These are phyloP conservation scores for Pomacea canaliculata DNA, from an alignment of 2,888 invertebrate genomes.

Conservation along the genomic window DNA sequence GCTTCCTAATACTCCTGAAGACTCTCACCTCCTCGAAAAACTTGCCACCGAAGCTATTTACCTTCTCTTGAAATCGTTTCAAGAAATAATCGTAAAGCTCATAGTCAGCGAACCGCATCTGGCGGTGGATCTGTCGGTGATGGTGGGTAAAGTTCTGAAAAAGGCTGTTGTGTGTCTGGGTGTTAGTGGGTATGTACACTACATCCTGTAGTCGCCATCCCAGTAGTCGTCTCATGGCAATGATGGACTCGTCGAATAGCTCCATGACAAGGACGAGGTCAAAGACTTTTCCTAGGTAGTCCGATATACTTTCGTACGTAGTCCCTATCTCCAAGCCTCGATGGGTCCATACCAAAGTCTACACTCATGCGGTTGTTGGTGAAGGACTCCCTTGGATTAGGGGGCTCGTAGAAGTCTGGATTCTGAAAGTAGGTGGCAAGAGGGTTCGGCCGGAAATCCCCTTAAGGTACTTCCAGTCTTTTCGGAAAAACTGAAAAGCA, in stretches of 20 bases:
- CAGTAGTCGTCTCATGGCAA: constrained; percentile 38
- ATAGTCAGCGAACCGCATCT: background rate
- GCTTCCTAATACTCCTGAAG: background rate
- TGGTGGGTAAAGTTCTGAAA: background rate
- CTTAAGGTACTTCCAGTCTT: background rate
- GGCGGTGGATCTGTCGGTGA: background rate
- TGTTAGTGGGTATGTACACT: constrained; percentile 25
- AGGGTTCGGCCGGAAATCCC: constrained; percentile 3
- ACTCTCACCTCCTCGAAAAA: background rate
- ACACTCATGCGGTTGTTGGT: constrained; percentile 27
- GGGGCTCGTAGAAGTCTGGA: background rate
- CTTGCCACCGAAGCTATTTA: background rate
- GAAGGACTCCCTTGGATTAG: constrained; percentile 1
- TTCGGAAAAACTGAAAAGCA: constrained; percentile 17
- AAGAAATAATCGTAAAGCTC: background rate
- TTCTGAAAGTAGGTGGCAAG: constrained; percentile 18
- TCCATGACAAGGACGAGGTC: constrained; percentile 42
- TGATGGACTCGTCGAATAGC: constrained; percentile 41
- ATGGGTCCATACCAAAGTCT: constrained; percentile 26
- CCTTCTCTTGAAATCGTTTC: background rate
- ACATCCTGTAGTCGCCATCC: constrained; percentile 43
- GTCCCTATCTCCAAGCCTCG: constrained; percentile 5
- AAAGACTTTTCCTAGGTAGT: constrained; percentile 31
- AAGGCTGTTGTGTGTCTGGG: background rate
- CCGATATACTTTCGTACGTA: constrained; percentile 21